Evolutionary conservation across 2,888 invertebrate genomes (phyloP).

Genomic region (Dasypogon diadema): DNA sequence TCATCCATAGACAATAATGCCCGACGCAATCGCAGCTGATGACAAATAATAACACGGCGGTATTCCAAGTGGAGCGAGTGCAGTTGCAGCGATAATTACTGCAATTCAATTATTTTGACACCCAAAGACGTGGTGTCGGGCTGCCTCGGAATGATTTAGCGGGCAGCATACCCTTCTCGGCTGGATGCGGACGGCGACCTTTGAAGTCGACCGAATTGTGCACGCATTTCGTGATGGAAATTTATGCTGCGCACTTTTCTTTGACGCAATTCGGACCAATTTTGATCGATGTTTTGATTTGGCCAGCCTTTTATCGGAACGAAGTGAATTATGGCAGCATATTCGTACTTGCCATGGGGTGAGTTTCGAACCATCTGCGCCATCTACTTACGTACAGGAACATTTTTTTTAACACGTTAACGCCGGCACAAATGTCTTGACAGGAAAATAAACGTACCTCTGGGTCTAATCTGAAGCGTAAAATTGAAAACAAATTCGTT

Average conservation of each 20-base stretch:
- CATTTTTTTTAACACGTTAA: not conserved
- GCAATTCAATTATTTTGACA: conserved; percentile 50
- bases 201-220: conserved; percentile 29
- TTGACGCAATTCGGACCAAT: conserved; percentile 36
- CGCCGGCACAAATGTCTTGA: too few species aligned
- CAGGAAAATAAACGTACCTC: not conserved
- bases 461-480: not conserved
- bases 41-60: conserved; percentile 44
- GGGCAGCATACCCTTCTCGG: not conserved
- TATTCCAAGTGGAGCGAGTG: conserved; percentile 33
- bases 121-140: conserved; percentile 15
- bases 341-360: too few species aligned
- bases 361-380: too few species aligned
- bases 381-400: not conserved
- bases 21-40: conserved; percentile 26
- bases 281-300: not conserved
- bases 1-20: conserved; percentile 38
- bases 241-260: conserved; percentile 46
- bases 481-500: conserved; percentile 42
- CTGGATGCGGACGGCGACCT: not conserved
- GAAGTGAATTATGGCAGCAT: not conserved
- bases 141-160: not conserved
- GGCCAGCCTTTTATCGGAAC: not conserved
- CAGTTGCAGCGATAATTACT: conserved; percentile 35
- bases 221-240: conserved; percentile 43